A percentile compares a stretch with the other conserved stretches of the same genome.
Conservation (phyloP, 2,113 vertebrate genomes). For the Peromyscus polionotus region DNA sequence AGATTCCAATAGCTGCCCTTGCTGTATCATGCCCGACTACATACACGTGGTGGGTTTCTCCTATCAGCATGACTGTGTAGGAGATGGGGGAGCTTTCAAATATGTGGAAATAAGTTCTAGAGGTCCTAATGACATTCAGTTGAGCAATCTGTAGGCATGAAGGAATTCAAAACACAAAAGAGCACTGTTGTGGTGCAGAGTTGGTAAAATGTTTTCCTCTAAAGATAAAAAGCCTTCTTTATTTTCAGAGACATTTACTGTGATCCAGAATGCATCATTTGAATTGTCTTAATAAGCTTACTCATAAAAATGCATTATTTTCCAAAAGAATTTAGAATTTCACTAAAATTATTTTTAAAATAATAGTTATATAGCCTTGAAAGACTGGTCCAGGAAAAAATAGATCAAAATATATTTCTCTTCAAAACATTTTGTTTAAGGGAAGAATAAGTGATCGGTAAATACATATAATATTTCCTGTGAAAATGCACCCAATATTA, state of each 20-base stretch:
- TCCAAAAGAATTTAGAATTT: constrained; percentile 55
- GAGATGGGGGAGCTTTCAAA: constrained; percentile 71
- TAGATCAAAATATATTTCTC: neutral
- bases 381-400: neutral
- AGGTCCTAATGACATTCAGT: constrained; percentile 82
- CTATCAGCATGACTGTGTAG: constrained; percentile 69
- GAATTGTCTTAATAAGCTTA: constrained; percentile 55
- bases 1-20: constrained; percentile 46
- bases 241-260: constrained; percentile 68
- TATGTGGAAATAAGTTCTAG: constrained; percentile 81
- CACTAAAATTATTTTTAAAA: constrained; percentile 47
- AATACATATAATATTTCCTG: neutral
- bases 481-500: neutral
- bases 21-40: neutral
- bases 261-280: constrained; percentile 62
- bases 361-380: neutral
- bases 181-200: constrained; percentile 81
- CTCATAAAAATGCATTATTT: constrained; percentile 68
- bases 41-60: neutral
- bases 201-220: constrained; percentile 75
- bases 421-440: neutral
- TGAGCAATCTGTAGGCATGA: constrained; percentile 86
- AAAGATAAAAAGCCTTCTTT: constrained; percentile 77
- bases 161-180: constrained; percentile 86
- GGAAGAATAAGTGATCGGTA: neutral